A percentile compares a stretch with the other conserved stretches of the same genome.
phyloP scores from a whole-genome alignment of 2,888 invertebrate genomes.

The Drosophila glabriapex region DNA sequence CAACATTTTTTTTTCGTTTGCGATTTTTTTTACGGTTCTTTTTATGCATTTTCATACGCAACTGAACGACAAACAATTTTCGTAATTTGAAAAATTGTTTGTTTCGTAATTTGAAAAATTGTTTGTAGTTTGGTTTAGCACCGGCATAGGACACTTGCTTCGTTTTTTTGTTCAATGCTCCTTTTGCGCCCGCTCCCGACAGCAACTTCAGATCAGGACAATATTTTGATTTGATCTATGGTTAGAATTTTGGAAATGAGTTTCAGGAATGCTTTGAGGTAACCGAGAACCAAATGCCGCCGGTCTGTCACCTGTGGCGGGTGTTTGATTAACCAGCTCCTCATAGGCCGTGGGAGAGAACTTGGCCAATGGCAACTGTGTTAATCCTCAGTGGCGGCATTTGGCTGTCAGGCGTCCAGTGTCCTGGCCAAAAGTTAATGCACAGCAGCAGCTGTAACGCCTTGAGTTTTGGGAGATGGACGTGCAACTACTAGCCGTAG shows the following conservation, averaged over 20 bases:
- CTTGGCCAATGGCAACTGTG: slow-evolving; percentile 51
- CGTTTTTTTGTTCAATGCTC: slow-evolving; percentile 68
- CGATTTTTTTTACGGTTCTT: slow-evolving; percentile 36
- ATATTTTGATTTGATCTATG: slow-evolving; percentile 50
- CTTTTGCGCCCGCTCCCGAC: slow-evolving; percentile 25
- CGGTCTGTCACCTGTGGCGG: slow-evolving; percentile 60
- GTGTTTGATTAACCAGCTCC: slow-evolving; percentile 14
- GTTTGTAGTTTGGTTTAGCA: slow-evolving; percentile 81
- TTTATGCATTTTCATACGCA: slow-evolving; percentile 57
- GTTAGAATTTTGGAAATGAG: slow-evolving; percentile 77
- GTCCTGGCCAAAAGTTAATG: slow-evolving; percentile 1
- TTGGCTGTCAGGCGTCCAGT: slow-evolving; percentile 19
- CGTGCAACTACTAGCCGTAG: slow-evolving; percentile 1
- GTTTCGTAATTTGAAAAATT: slow-evolving; percentile 60
- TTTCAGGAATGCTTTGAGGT: slow-evolving; percentile 74
- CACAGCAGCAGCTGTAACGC: slow-evolving; percentile 1
- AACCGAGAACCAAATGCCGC: slow-evolving; percentile 23
- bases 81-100: slow-evolving; percentile 61
- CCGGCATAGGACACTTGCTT: slow-evolving; percentile 85
- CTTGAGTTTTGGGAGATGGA: slow-evolving; percentile 70
- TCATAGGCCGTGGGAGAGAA: slow-evolving; percentile 68
- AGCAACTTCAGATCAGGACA: not conserved
- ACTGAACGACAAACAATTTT: slow-evolving; percentile 48
- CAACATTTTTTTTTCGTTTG: slow-evolving; percentile 47
- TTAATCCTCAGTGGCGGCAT: slow-evolving; percentile 24